phyloP scores from a whole-genome alignment of 2,113 vertebrate species.

The Otolemur garnettii region DNA sequence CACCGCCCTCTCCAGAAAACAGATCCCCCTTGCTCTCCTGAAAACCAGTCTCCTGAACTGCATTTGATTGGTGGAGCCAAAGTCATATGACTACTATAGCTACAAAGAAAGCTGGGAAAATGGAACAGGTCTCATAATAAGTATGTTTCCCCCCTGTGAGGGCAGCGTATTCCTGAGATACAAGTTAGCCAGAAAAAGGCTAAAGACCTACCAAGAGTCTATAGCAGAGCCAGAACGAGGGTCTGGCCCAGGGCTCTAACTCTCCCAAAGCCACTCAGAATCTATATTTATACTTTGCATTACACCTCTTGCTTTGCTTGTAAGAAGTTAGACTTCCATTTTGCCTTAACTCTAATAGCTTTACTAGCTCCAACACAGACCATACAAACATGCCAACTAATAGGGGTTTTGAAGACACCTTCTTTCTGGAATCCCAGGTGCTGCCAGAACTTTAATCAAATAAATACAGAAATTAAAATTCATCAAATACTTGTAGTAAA shows the following conservation, averaged over 20 bases:
- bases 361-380: background rate
- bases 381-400: background rate
- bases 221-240: background rate
- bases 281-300: background rate
- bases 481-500: background rate
- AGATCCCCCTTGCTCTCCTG: background rate
- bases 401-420: background rate
- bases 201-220: background rate
- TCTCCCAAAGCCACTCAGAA: background rate
- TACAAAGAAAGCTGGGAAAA: background rate
- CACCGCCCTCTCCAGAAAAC: background rate
- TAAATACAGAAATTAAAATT: conserved; percentile 41
- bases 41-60: background rate
- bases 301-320: background rate
- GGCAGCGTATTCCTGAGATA: background rate
- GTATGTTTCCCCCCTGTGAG: background rate
- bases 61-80: background rate
- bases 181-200: background rate
- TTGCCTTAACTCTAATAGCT: conserved; percentile 31
- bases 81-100: background rate
- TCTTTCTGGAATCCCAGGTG: background rate
- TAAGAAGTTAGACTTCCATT: background rate
- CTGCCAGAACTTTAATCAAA: background rate
- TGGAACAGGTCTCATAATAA: background rate
- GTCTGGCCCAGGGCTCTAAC: background rate